Base-by-base conservation (phyloP, 1,140 invertebrate species). In the Drosophila santomea region DNA sequence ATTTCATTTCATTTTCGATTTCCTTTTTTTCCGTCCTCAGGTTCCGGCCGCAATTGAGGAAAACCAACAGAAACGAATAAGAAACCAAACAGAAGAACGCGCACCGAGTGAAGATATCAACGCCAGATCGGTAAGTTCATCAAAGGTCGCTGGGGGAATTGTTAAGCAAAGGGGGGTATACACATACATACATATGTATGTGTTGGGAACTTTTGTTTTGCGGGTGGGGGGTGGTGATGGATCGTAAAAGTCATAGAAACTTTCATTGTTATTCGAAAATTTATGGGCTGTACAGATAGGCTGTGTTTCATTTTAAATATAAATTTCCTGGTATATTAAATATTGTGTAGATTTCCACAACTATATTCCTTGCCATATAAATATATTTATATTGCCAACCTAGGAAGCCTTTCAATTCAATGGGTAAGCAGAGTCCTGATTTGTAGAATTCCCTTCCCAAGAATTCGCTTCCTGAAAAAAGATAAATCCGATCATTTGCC, bases 41-140 rank as follows among this genome's bases (percentile, higher is more conserved):
- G 60, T 75, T 75, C 68, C 54, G 52, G 54, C 32, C 17, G 32
- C 38, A 59, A 45, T 51, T 48, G 35, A 57, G 28, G 36, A 32
- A 64, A 32, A 32, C 28, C 8, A 54, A 43, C 44, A 36, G 38
- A 52, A 44, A 17, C 35, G 6, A 45, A 12, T 25, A 69, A 39
- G 50, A 48, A 41, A 66, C 62, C 62, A 35, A 61, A 48, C 8
- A 23, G 32, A 28, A 45, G 23, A 36, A 67, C 28, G n/a, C 25
- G 41, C 60, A 43, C 28, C 4, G 20, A 7, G 15, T 35, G 7
- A 25, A 17, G 44, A 69, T 45, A 57, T 41, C 51, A 78, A 62
- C 74, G 50, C 51, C n/a, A 39, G 38, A 56, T 61, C 43, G 74
- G 74, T 77, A 61, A 77, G 74, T 77, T 61, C 28, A 55, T 39